A percentile compares a stretch with the other conserved stretches of the same genome.
Evolutionary conservation across 2,888 invertebrate species (phyloP).

Genomic region (Sipha maydis): DNA sequence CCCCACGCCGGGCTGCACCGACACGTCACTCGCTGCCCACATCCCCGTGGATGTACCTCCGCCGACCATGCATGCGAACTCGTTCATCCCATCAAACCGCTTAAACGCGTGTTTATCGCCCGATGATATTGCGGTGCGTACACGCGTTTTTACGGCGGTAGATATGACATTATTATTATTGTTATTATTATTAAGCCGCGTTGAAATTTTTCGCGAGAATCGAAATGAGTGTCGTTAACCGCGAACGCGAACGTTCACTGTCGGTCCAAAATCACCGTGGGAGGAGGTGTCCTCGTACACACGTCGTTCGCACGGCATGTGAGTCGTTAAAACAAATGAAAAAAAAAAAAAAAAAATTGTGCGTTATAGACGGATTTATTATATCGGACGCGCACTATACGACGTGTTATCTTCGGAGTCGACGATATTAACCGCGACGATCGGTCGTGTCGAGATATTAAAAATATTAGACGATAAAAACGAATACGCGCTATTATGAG

Average conservation of each 20-base stretch:
- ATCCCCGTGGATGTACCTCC: neutral
- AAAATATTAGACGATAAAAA: neutral
- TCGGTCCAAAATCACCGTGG: slow-evolving; percentile 5
- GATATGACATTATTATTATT: slow-evolving; percentile 27
- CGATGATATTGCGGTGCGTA: slow-evolving; percentile 36
- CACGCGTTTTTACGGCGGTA: slow-evolving; percentile 21
- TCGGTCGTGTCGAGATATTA: neutral
- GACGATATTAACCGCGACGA: neutral
- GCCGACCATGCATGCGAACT: neutral
- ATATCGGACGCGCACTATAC: neutral
- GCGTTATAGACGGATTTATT: neutral
- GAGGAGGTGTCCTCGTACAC: no score
- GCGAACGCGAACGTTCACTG: neutral
- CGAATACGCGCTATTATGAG: neutral
- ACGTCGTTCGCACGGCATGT: neutral
- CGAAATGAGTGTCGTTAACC: slow-evolving; percentile 25
- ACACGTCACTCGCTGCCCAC: no score
- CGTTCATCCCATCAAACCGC: neutral
- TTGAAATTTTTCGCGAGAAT: slow-evolving; percentile 42
- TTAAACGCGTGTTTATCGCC: slow-evolving; percentile 43
- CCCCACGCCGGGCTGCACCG: no score
- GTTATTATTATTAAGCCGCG: slow-evolving; percentile 12
- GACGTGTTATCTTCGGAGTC: neutral
- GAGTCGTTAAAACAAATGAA: slow-evolving; percentile 38
- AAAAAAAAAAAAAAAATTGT: neutral